phyloP scores from a whole-genome alignment of 2,113 vertebrate genomes.

The Elachura formosa region DNA sequence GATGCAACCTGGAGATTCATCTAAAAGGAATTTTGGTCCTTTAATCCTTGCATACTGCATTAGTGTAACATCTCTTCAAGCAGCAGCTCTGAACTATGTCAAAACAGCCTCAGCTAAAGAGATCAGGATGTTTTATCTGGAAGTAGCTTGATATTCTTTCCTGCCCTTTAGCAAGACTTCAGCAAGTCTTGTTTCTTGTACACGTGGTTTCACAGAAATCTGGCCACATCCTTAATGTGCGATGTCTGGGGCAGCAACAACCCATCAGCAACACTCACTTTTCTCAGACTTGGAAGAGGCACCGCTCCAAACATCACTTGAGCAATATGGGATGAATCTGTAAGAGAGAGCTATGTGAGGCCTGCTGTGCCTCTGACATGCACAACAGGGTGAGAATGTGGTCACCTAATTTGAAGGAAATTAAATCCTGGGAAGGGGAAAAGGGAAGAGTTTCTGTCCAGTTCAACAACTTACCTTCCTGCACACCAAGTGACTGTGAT shows the following conservation, averaged over 20 bases:
- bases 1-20: background rate
- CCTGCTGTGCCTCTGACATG: background rate
- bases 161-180: constrained; percentile 54
- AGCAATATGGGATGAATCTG: constrained; percentile 97
- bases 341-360: constrained; percentile 42
- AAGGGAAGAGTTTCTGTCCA: background rate
- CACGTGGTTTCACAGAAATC: constrained; percentile 37
- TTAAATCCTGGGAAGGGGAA: background rate
- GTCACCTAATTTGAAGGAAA: constrained; percentile 7
- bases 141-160: constrained; percentile 58
- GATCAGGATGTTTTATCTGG: constrained; percentile 64
- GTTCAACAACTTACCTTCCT: background rate
- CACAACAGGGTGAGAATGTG: background rate
- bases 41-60: constrained; percentile 6
- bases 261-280: constrained; percentile 79
- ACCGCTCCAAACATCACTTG: constrained; percentile 97
- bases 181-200: constrained; percentile 33
- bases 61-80: constrained; percentile 10
- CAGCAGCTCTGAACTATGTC: constrained; percentile 46
- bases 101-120: constrained; percentile 39
- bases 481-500: background rate
- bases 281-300: constrained; percentile 86
- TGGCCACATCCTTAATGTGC: constrained; percentile 35
- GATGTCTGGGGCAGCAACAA: constrained; percentile 46
- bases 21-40: background rate